Evolutionary conservation across 2,888 invertebrate genomes (phyloP).

Genomic region (Coremacera marginata): DNA sequence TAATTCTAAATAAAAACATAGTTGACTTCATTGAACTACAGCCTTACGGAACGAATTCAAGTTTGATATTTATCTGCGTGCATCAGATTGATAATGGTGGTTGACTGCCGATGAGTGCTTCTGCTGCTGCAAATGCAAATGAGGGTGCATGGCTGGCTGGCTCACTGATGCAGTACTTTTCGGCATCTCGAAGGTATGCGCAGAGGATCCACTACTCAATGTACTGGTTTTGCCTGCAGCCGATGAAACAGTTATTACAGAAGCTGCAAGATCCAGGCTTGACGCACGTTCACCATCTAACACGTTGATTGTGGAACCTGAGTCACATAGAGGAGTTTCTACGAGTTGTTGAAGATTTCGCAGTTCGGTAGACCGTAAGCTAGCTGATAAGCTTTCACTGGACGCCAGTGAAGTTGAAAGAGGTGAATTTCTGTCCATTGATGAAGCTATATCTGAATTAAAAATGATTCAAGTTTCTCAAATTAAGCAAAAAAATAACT

Average conservation of each 20-base stretch:
- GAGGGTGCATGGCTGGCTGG: slow-evolving; percentile 54
- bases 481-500: background rate
- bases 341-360: slow-evolving; percentile 73
- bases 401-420: slow-evolving; percentile 76
- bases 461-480: slow-evolving; percentile 1
- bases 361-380: slow-evolving; percentile 72
- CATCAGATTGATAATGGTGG: slow-evolving; percentile 20
- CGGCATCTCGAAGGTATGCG: slow-evolving; percentile 8
- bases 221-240: slow-evolving; percentile 44
- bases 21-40: background rate
- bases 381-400: slow-evolving; percentile 70
- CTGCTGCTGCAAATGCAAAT: slow-evolving; percentile 55
- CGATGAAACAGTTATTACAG: slow-evolving; percentile 59
- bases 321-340: slow-evolving; percentile 59
- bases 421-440: slow-evolving; percentile 73
- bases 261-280: slow-evolving; percentile 60
- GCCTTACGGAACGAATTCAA: background rate
- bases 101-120: slow-evolving; percentile 50
- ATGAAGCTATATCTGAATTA: slow-evolving; percentile 70
- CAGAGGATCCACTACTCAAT: slow-evolving; percentile 36
- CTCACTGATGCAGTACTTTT: background rate
- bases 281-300: slow-evolving; percentile 55
- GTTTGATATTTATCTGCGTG: slow-evolving; percentile 15
- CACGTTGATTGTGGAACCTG: slow-evolving; percentile 35
- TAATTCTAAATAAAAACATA: no score